Conservation (phyloP, 2,113 vertebrate species). For the Desmodus rotundus region DNA sequence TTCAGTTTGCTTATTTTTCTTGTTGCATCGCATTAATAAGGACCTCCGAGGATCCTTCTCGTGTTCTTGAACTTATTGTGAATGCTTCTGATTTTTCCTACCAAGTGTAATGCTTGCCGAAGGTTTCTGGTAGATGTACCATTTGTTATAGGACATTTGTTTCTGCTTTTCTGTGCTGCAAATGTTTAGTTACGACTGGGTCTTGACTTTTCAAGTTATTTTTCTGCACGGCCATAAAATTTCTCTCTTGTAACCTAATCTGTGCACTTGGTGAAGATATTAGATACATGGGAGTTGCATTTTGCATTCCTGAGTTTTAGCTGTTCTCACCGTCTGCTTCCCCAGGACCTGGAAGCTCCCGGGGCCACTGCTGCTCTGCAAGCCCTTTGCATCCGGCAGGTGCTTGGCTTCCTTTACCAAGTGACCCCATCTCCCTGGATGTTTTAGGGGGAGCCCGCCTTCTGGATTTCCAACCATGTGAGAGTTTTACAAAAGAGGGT, state of each 20-base stretch:
- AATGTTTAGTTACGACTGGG: background rate
- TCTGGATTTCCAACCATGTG: background rate
- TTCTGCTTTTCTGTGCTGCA: background rate
- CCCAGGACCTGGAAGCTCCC: background rate
- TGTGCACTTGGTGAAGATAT: background rate
- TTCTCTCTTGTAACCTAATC: background rate
- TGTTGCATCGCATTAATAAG: background rate
- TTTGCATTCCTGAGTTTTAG: background rate
- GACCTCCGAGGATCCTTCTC: background rate
- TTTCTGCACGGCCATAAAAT: background rate
- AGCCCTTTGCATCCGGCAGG: background rate
- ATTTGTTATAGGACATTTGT: background rate
- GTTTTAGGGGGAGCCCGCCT: background rate
- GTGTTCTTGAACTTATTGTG: background rate
- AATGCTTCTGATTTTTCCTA: background rate
- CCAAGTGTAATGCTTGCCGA: background rate
- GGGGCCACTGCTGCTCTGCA: background rate
- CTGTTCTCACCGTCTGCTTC: background rate
- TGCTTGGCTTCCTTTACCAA: background rate
- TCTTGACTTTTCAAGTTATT: background rate
- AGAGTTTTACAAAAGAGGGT: background rate
- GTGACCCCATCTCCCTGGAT: background rate
- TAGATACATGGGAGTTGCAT: background rate
- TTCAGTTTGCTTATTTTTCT: background rate
- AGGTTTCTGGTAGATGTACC: background rate